Base-by-base conservation (phyloP, 2,797 vertebrate species). In the Enteromius thamalakanensis region DNA sequence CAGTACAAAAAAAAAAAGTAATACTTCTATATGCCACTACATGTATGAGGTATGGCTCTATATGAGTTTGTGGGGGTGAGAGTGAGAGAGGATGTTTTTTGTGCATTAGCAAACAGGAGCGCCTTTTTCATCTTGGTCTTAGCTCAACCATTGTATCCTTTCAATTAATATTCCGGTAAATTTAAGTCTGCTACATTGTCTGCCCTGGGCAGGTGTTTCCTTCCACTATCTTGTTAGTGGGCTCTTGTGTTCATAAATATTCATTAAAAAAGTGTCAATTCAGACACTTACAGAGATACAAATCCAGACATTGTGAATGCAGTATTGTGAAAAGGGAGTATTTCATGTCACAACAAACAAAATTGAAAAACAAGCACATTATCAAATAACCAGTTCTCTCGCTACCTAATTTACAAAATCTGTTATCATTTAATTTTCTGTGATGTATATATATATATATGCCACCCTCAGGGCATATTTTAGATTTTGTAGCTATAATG, bases 151-250 rank as follows among this genome's bases (percentile, higher is more conserved):
- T 45, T 78, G 21, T 82, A 58, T 60, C 17, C 21, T 75, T 75
- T 82, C 14, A 76, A 67, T 72, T 85, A 71, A 23, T 79, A 79
- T 79, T 84, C 51, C 26, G 37, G 86, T 90, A 87, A 92, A 87
- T 93, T 89, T 90, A 87, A 92, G 87, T 94, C 91, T 94, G 94
- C 94, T 96, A 95, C 95, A 95, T 95, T 91, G 88, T 92, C 91
- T 93, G 91, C 92, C 88, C 91, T 90, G 87, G 92, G 88, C 92
- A 92, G 91, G 90, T 91, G 88, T 90, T 90, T 85, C 80, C 80
- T 89, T 89, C 83, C 86, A 80, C 87, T 84, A 89, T 83, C 88
- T 89, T 89, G 82, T 90, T 85, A 90, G 89, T 87, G 87, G 87
- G 88, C 86, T 81, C 89, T 79, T 86, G 77, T 81, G 78, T 82